These are phyloP conservation scores for Takifugu bimaculatus DNA, from an alignment of 2,113 vertebrate genomes.

Conservation along the genomic window DNA sequence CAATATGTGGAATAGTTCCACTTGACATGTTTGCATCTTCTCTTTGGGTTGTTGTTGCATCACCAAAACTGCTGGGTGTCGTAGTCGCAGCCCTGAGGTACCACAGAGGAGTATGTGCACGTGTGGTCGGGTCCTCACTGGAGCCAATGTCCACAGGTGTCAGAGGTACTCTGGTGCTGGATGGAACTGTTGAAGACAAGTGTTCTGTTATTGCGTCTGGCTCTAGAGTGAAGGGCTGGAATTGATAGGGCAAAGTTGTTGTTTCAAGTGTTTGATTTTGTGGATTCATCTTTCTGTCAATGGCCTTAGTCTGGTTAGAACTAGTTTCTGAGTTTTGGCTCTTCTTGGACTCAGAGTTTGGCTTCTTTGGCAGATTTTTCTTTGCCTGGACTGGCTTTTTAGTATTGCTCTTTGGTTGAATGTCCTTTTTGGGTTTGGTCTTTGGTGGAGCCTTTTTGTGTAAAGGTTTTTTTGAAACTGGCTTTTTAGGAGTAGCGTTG, in stretches of 20 bases:
- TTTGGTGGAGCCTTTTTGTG: conserved; percentile 3
- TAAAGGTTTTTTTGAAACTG: neutral
- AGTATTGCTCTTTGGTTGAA: conserved; percentile 8
- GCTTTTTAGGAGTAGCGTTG: neutral
- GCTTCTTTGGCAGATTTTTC: conserved; percentile 22
- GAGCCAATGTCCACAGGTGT: conserved; percentile 31
- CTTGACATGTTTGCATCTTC: conserved; percentile 35
- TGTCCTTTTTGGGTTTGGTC: conserved; percentile 20
- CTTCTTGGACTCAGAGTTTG: conserved; percentile 27
- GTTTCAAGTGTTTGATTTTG: conserved; percentile 29
- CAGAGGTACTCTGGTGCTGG: conserved; percentile 5
- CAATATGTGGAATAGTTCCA: conserved; percentile 24
- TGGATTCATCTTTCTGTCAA: conserved; percentile 25
- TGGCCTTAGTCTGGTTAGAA: conserved; percentile 21
- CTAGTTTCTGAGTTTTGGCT: conserved; percentile 15
- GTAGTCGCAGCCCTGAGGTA: conserved; percentile 11
- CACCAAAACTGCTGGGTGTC: conserved; percentile 15
- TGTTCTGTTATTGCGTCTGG: conserved; percentile 15
- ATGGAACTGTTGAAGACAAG: conserved; percentile 28
- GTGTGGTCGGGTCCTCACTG: conserved; percentile 16
- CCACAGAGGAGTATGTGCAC: conserved; percentile 32
- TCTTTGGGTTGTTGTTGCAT: conserved; percentile 19
- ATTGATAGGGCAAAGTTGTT: neutral
- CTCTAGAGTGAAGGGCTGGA: conserved; percentile 4
- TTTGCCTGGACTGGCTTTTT: conserved; percentile 36